Conservation (phyloP, 1,140 invertebrate species). For the Calephelis virginiensis region DNA sequence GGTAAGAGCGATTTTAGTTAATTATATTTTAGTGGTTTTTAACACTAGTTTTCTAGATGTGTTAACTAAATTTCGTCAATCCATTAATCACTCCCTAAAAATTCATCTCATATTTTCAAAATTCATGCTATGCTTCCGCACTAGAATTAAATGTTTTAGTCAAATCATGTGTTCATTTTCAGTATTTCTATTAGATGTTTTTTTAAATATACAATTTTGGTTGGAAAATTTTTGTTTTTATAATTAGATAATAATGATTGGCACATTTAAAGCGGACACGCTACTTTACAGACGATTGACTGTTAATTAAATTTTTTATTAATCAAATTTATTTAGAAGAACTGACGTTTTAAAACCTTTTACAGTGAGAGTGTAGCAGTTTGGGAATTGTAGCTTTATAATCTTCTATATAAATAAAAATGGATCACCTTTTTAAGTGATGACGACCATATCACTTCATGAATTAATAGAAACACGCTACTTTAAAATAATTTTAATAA, state of each 20-base stretch:
- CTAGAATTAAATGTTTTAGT: constrained; percentile 6
- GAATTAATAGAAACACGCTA: too few species aligned
- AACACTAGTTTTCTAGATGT: neutral
- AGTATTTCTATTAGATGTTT: neutral
- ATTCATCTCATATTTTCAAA: neutral
- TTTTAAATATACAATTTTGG: constrained; percentile 15
- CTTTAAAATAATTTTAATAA: too few species aligned
- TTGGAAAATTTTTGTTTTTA: constrained; percentile 25
- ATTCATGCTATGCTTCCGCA: constrained; percentile 15
- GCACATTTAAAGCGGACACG: constrained; percentile 27
- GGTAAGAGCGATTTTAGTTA: too few species aligned
- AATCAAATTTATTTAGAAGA: too few species aligned
- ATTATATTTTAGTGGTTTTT: too few species aligned
- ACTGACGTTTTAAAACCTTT: too few species aligned
- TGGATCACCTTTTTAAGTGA: too few species aligned
- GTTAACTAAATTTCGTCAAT: neutral
- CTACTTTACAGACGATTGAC: constrained; percentile 33
- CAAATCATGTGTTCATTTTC: neutral
- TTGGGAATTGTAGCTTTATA: too few species aligned
- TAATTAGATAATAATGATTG: constrained; percentile 21
- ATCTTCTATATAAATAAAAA: too few species aligned
- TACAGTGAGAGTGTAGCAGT: too few species aligned
- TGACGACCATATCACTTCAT: too few species aligned
- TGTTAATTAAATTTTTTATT: constrained; percentile 8
- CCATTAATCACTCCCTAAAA: neutral